These are phyloP conservation scores for Pterocles orientalis DNA, from an alignment of 2,113 vertebrate genomes.

Conservation along the genomic window DNA sequence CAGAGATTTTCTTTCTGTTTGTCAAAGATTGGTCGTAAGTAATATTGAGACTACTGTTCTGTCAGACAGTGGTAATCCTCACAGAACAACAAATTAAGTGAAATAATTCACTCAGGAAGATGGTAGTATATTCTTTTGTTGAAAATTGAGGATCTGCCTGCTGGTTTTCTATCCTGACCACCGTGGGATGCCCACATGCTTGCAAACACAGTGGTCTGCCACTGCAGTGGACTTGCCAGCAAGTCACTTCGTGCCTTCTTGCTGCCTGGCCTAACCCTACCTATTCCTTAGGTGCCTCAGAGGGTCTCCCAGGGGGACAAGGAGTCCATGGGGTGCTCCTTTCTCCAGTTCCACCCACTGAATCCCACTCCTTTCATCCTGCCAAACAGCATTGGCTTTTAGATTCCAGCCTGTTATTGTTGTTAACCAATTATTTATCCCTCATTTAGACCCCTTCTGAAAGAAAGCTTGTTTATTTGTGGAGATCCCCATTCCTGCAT, in stretches of 20 bases:
- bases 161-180: neutral
- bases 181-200: neutral
- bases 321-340: rapidly evolving
- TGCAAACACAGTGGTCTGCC: neutral
- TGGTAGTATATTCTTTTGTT: neutral
- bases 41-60: neutral
- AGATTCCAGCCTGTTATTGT: neutral
- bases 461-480: neutral
- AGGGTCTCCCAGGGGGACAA: neutral
- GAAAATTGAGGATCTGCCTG: neutral
- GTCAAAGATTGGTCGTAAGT: neutral
- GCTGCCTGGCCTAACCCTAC: neutral
- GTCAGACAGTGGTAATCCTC: neutral
- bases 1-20: neutral
- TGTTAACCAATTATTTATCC: neutral
- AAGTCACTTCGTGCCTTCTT: neutral
- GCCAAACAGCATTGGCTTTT: neutral
- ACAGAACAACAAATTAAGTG: neutral
- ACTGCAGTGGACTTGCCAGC: neutral
- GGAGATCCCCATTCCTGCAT: neutral
- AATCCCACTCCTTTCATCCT: neutral
- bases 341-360: neutral
- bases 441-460: neutral
- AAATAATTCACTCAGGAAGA: neutral
- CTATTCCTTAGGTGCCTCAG: neutral